Evolutionary conservation across 2,888 invertebrate species (phyloP).

Genomic region (Drosophila pegasa): DNA sequence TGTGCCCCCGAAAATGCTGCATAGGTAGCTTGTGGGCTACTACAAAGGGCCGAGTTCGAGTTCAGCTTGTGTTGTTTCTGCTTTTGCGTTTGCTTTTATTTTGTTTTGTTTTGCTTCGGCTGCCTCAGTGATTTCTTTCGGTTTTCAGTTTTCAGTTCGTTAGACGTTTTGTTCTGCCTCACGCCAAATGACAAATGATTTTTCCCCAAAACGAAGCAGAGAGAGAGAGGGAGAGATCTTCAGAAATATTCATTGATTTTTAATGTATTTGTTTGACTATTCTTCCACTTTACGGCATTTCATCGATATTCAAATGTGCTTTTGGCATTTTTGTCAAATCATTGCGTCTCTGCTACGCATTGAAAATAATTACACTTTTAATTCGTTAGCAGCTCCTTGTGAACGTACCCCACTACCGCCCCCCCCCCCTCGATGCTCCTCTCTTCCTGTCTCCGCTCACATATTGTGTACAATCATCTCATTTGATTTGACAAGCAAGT

Average conservation of each 20-base stretch:
- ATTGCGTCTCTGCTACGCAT: constrained; percentile 61
- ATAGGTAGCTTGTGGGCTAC: constrained; percentile 56
- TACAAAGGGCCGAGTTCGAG: constrained; percentile 50
- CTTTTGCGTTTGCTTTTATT: constrained; percentile 28
- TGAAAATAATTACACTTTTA: constrained; percentile 78
- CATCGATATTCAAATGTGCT: constrained; percentile 42
- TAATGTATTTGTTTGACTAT: constrained; percentile 77
- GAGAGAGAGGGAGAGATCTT: not conserved
- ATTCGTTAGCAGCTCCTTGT: constrained; percentile 69
- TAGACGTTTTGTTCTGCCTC: constrained; percentile 73
- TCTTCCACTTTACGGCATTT: constrained; percentile 50
- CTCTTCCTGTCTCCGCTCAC: not conserved
- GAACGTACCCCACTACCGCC: not conserved
- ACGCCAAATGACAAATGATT: constrained; percentile 75
- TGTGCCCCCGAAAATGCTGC: constrained; percentile 42
- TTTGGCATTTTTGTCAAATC: constrained; percentile 60
- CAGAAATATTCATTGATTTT: constrained; percentile 68
- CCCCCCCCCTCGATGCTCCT: not conserved
- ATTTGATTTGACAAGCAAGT: constrained; percentile 81
- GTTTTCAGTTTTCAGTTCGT: constrained; percentile 59
- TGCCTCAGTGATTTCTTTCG: constrained; percentile 45
- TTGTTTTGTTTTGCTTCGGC: constrained; percentile 30
- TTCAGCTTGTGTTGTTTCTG: constrained; percentile 24
- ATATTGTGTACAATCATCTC: constrained; percentile 76
- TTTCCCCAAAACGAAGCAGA: constrained; percentile 42